Percentiles rank a stretch among this genome's conserved stretches.
Conservation (phyloP, 2,888 invertebrate genomes). For the Parnassius orleans region DNA sequence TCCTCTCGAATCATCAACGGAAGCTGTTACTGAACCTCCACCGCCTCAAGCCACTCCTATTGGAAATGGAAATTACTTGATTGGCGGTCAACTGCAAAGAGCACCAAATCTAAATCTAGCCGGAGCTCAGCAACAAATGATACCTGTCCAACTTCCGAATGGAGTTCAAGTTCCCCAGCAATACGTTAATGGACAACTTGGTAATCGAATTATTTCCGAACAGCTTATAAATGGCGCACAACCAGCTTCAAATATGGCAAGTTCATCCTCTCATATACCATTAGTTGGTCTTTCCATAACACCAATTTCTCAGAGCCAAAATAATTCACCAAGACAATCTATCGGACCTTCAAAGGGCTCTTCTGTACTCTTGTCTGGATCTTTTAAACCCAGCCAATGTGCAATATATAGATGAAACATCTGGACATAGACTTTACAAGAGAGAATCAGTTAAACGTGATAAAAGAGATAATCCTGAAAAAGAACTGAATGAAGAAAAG, state of each 20-base stretch:
- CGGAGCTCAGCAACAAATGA: constrained; percentile 63
- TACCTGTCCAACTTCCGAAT: constrained; percentile 69
- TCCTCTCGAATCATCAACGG: constrained; percentile 81
- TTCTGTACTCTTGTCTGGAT: constrained; percentile 62
- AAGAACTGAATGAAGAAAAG: constrained; percentile 55
- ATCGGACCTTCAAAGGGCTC: constrained; percentile 56
- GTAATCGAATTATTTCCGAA: constrained; percentile 78
- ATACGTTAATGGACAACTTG: constrained; percentile 84
- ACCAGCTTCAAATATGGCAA: constrained; percentile 36
- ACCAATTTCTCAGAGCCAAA: constrained; percentile 44
- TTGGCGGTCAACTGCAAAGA: constrained; percentile 84
- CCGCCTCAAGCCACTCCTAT: constrained; percentile 65
- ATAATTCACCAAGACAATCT: constrained; percentile 41
- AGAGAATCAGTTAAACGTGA: constrained; percentile 69
- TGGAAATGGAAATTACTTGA: constrained; percentile 80
- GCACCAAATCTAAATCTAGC: constrained; percentile 78
- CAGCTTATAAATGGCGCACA: constrained; percentile 70
- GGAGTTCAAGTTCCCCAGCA: constrained; percentile 79
- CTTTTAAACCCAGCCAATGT: constrained; percentile 82
- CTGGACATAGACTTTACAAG: constrained; percentile 75
- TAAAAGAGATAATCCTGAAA: constrained; percentile 74
- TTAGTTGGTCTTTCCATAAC: constrained; percentile 38
- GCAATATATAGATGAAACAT: constrained; percentile 81
- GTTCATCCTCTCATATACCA: constrained; percentile 41
- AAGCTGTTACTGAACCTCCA: constrained; percentile 79